Evolutionary conservation across 2,888 invertebrate genomes (phyloP), one percentile per base, ranked within the genome.

Genomic region (Sipunculus nudus): DNA sequence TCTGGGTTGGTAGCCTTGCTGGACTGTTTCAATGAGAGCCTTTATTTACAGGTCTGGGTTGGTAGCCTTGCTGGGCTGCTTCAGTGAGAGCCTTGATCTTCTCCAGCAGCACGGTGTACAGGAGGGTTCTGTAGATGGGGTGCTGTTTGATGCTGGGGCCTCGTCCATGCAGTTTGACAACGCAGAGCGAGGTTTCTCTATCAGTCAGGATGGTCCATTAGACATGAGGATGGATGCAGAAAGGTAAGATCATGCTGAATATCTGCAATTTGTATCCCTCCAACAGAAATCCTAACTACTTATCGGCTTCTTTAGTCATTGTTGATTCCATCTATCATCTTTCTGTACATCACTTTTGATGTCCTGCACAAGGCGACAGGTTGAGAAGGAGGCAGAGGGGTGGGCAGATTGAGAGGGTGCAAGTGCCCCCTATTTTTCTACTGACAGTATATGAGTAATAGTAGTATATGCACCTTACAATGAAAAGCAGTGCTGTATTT

Each of bases 221-320:
- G 96, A 97, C 77, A 97, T 97, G 96, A 87, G 96, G 79, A 97
- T 97, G 97, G 94, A 95, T 86, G 89, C 90, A 0, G 56, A 87
- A 6, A 86, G 90, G 74, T 89, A 60, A 50, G 61, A 43, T 10
- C 13, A 16, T 23, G 29, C 32, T 35, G 10, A 26, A 19, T 2
- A 56, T 45, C 21, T 16, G 28, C 16, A 31, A 19, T 28, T 26
- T 46, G 47, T 28, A 4, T 8, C n/a, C 43, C 8, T 6, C n/a
- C 21, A 48, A 19, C 19, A 28, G 6, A 29, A 26, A 6, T 19
- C n/a, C 31, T 28, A 10, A 25, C 26, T 29, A 28, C n/a, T n/a
- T n/a, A n/a, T n/a, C n/a, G n/a, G n/a, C n/a, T n/a, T n/a, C n/a
- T n/a, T n/a, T n/a, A n/a, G n/a, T n/a, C n/a, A n/a, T n/a, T n/a